Base-by-base conservation (phyloP, 2,888 invertebrate genomes). In the Philhelius pedissequus region DNA sequence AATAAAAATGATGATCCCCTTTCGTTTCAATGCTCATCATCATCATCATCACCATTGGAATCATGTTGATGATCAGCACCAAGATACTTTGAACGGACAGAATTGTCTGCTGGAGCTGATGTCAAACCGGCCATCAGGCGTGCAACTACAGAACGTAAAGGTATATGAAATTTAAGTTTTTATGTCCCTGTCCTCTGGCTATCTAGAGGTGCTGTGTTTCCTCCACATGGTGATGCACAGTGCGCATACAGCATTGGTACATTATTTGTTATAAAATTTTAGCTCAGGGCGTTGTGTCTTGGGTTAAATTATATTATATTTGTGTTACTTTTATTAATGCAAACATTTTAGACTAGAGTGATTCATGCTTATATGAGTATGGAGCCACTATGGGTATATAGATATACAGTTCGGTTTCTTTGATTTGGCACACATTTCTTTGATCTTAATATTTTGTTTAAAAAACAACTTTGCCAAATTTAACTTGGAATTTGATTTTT, bases 111-210 rank as follows among this genome's bases (percentile, higher is more conserved):
- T n/a, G 56, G 22, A 25, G 22, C 32, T 20, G 20, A 56, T 56
- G 32, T 56, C 56, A 56, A 56, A 35, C 56, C 52, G 11, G 22
- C 48, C 48, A 48, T 48, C 48, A 48, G 48, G 48, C 56, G 7
- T 54, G 32, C 48, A 43, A 1, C 43, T n/a, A 3, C 48, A 48
- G n/a, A 48, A 25, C 48, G 48, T 48, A 18, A n/a, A n/a, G 20
- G 7, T 8, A 32, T 78, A 75, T 70, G 69, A 73, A 74, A 73
- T 82, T 82, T 82, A 69, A 78, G 77, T 56, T 56, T 82, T 50
- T 64, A 75, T 75, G 35, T 70, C 54, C 64, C 56, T 56, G 45
- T 64, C 38, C 75, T 66, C 25, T 58, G 56, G 75, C 48, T 74
- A 74, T 74, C 50, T 45, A 20, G 13, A n/a, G n/a, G 30, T 38